Conservation (phyloP, 2,113 vertebrate genomes). For the Entomyzon cyanotis region DNA sequence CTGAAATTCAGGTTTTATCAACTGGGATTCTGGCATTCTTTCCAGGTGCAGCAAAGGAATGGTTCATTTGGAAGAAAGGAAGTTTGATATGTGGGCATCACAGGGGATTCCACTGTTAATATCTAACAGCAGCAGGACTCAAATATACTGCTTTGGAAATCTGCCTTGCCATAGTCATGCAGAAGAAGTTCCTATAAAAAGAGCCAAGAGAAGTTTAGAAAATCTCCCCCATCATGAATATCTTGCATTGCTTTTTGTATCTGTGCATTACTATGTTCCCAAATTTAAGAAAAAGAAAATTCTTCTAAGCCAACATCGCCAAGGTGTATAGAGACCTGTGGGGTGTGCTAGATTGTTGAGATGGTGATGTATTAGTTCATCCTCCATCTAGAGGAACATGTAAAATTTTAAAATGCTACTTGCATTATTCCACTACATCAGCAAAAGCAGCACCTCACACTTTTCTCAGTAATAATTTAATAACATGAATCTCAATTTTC, state of each 20-base stretch:
- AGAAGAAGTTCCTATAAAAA: neutral
- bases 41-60: conserved; percentile 11
- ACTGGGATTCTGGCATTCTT: neutral
- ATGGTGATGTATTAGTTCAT: neutral
- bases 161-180: neutral
- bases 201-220: neutral
- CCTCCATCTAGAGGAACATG: neutral
- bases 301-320: neutral
- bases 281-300: neutral
- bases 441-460: neutral
- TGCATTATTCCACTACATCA: neutral
- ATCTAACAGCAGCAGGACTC: neutral
- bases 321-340: neutral
- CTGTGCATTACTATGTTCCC: neutral
- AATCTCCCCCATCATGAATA: neutral
- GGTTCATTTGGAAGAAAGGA: neutral
- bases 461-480: neutral
- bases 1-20: neutral
- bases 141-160: neutral
- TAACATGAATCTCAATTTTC: neutral
- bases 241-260: neutral
- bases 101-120: neutral
- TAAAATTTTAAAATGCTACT: neutral
- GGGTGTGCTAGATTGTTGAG: neutral
- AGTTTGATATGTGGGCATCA: neutral